Evolutionary conservation across 2,113 vertebrate genomes (phyloP), one percentile per base, ranked within the genome.

Genomic region (Pygoscelis adeliae): DNA sequence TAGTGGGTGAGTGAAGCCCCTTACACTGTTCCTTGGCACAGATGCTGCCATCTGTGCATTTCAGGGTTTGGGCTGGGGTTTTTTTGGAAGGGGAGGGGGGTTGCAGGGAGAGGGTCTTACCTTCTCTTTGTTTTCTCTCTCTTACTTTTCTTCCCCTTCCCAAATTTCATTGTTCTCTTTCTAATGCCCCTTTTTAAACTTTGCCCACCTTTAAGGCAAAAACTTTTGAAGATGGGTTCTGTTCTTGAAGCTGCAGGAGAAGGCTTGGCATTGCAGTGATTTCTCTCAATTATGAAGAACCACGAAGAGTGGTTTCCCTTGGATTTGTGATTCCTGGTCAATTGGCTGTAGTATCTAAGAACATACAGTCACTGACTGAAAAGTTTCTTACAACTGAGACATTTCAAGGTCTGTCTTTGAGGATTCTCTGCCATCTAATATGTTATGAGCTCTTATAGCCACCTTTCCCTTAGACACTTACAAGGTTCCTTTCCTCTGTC

Each of bases 11-110:
- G 34, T 61, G 34, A 73, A 71, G 20, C 34, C 42, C 19, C 17
- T 65, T 26, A 36, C 5, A 4, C 16, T 67, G 9, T 47, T 78
- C 38, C 44, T 93, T 79, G 25, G 47, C 47, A 70, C 16, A 65
- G n/a, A 14, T 36, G 2, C 34, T 90, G 50, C 38, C 30, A 40
- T 44, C 47, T 87, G 19, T 55, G 50, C 20, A 16, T 70, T 87
- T 80, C n/a, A 40, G 14, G 12, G 6, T 36, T 93, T 78, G 40
- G 8, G 6, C 2, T 70, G 32, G 22, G 6, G 0, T 9, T 6
- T n/a, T 62, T 16, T 77, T 53, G 29, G 44, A 21, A 27, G 6
- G 7, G 18, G 11, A 2, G 2, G 0, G 21, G 10, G 3, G 2
- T 3, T 90, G 29, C 20, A 66, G 16, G n/a, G 6, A 67, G 10